phyloP scores from a whole-genome alignment of 2,797 vertebrate species.

The Macroramphosus scolopax region DNA sequence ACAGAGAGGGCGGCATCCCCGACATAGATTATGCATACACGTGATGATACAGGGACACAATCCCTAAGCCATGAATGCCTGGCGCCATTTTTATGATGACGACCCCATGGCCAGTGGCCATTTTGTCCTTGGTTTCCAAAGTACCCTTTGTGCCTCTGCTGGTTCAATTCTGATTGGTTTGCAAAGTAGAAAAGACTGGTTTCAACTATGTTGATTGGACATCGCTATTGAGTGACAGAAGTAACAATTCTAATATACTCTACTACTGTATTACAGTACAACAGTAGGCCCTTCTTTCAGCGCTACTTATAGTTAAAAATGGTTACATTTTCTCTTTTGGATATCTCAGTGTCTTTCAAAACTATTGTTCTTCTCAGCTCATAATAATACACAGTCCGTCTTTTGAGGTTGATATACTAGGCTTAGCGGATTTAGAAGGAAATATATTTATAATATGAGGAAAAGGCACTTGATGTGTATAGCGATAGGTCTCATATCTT shows the following conservation, averaged over 20 bases:
- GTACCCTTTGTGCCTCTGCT: slow-evolving; percentile 85
- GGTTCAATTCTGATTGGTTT: slow-evolving; percentile 77
- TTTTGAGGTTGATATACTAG: slow-evolving; percentile 76
- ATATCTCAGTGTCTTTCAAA: slow-evolving; percentile 73
- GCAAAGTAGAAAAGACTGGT: slow-evolving; percentile 69
- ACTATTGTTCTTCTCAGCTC: slow-evolving; percentile 70
- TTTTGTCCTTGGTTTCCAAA: slow-evolving; percentile 80
- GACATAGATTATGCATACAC: slow-evolving; percentile 92
- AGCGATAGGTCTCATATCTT: slow-evolving; percentile 76
- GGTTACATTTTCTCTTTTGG: slow-evolving; percentile 69
- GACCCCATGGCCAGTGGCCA: slow-evolving; percentile 52
- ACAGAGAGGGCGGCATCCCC: slow-evolving; percentile 90
- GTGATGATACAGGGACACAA: slow-evolving; percentile 74
- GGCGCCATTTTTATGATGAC: slow-evolving; percentile 41
- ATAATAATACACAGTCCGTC: slow-evolving; percentile 74
- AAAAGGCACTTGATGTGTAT: slow-evolving; percentile 76
- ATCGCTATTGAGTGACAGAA: slow-evolving; percentile 68
- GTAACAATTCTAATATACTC: slow-evolving; percentile 67
- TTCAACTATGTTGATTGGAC: slow-evolving; percentile 64
- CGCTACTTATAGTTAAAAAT: slow-evolving; percentile 72
- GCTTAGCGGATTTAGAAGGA: slow-evolving; percentile 73
- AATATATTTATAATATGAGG: slow-evolving; percentile 72
- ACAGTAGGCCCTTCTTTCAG: slow-evolving; percentile 66
- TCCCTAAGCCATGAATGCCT: slow-evolving; percentile 55
- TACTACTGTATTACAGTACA: slow-evolving; percentile 67